phyloP scores from a whole-genome alignment of 2,888 invertebrate genomes.

The Isoperla grammatica region DNA sequence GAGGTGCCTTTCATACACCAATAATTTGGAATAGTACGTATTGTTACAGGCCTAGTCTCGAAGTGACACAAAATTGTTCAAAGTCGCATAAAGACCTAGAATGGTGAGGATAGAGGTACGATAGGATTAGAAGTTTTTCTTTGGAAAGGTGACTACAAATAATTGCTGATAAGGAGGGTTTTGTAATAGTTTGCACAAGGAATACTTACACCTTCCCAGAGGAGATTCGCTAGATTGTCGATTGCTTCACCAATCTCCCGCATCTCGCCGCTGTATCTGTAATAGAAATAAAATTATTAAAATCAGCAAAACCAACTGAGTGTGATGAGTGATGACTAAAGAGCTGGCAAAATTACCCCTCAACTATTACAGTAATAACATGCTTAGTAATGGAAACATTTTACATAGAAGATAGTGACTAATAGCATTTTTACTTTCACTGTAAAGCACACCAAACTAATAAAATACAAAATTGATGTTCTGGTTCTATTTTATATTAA shows the following conservation, averaged over 20 bases:
- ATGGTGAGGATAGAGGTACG: constrained; percentile 3
- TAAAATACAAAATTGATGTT: no score
- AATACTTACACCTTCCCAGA: constrained; percentile 87
- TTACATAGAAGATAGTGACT: no score
- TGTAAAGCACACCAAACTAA: no score
- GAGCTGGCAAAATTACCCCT: no score
- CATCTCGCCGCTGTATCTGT: constrained; percentile 89
- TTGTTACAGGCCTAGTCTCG: no score
- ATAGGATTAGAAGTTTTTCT: neutral
- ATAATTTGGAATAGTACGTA: neutral
- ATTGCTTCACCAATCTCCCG: constrained; percentile 80
- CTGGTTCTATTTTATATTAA: no score
- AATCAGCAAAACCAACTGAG: neutral
- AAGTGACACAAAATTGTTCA: no score
- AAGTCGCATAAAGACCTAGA: neutral
- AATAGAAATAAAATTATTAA: constrained; percentile 37
- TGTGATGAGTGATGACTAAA: neutral
- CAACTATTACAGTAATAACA: no score
- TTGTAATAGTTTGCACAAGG: constrained; percentile 26
- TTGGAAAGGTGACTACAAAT: neutral
- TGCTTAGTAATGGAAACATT: no score
- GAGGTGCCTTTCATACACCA: neutral
- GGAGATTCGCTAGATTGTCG: constrained; percentile 76
- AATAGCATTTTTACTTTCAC: no score
- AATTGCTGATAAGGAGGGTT: neutral